phyloP scores from a whole-genome alignment of 1,140 invertebrate genomes.

The Halyomorpha halys region DNA sequence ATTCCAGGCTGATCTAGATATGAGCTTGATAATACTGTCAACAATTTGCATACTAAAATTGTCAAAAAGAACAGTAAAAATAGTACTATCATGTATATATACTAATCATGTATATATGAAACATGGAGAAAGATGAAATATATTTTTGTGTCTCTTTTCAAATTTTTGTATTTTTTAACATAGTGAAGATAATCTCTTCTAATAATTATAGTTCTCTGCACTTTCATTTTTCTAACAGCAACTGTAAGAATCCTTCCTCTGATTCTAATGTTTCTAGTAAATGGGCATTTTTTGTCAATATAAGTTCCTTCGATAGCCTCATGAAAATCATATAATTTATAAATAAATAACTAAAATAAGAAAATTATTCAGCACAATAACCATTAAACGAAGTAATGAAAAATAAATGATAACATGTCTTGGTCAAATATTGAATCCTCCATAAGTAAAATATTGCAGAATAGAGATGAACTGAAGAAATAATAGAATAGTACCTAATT shows the following conservation, averaged over 20 bases:
- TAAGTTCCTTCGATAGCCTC: conserved; percentile 96
- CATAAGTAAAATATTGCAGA: too few species aligned
- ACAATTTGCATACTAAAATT: too few species aligned
- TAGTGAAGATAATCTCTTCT: conserved; percentile 97
- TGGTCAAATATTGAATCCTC: too few species aligned
- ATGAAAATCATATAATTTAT: conserved; percentile 1
- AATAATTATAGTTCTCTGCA: conserved; percentile 97
- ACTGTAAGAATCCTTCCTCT: conserved; percentile 94
- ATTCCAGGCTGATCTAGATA: too few species aligned
- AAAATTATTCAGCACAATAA: too few species aligned
- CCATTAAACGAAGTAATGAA: too few species aligned
- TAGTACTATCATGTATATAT: too few species aligned
- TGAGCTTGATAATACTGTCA: too few species aligned
- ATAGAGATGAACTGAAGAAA: too few species aligned
- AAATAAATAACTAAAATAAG: too few species aligned
- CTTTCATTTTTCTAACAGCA: conserved; percentile 95
- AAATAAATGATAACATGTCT: too few species aligned
- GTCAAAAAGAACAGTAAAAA: background rate
- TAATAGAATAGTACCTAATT: too few species aligned
- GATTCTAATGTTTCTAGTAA: conserved; percentile 97
- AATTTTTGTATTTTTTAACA: conserved; percentile 97
- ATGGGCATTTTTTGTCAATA: conserved; percentile 99
- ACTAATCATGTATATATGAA: conserved; percentile 91
- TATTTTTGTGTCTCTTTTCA: conserved; percentile 97
- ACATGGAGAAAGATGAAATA: conserved; percentile 97